Base-by-base conservation (phyloP, 1,140 invertebrate genomes). In the Campoletis sonorensis region DNA sequence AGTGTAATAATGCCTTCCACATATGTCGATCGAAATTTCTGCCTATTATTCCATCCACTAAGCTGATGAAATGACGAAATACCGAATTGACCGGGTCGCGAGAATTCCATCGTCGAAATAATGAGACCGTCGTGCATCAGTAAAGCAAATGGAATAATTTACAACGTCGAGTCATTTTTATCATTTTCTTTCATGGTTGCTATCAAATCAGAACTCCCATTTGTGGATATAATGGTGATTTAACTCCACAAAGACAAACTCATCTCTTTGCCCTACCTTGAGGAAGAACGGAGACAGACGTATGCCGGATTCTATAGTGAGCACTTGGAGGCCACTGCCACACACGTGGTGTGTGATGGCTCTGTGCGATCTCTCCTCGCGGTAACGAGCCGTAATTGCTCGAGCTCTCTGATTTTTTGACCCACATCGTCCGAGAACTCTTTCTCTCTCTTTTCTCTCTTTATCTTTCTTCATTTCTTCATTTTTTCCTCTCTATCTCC, bases 371-470 rank as follows among this genome's bases (percentile, higher is more conserved):
- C 84, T 80, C 82, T 70, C 77, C 79, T 40, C 67, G 73, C 26
- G 54, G 81, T 82, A 82, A 86, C 85, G 82, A 84, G 83, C 81
- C 70, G 82, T 84, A 85, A 85, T 84, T 85, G 81, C 83, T 79
- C 18, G 73, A 68, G 70, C 37, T 82, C 75, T 68, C 64, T 51
- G 54, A 85, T 86, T 85, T 86, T 86, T 86, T 76, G 79, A 82
- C 84, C 81, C 81, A 84, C 82, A 81, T 77, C 16, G 58, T 76
- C 58, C 75, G 26, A 33, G 64, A 45, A 70, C 71, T 67, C 76
- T 77, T 21, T 71, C 33, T 21, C 27, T 72, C 68, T 79, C 71
- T 75, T 67, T 61, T 26, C n/a, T 18, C 33, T 33, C 37, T 23
- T 79, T 21, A 40, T 79, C 61, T 18, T 82, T 21, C 82, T 21